These are phyloP conservation scores for Malurus cyaneus DNA, from an alignment of 2,113 vertebrate species.

Conservation along the genomic window DNA sequence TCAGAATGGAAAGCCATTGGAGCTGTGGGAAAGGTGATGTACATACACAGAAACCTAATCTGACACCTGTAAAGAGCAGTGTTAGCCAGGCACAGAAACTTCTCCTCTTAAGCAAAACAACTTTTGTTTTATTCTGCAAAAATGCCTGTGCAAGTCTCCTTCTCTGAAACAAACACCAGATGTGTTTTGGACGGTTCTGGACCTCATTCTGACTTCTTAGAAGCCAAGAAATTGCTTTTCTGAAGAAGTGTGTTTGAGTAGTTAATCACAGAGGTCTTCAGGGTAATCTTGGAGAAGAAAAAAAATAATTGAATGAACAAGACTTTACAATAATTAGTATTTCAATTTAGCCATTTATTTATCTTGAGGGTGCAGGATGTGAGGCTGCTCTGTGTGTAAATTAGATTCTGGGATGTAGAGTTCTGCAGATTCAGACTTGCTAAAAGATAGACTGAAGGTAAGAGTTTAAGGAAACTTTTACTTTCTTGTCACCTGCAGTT, in stretches of 20 bases:
- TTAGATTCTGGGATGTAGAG: not conserved
- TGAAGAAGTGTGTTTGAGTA: not conserved
- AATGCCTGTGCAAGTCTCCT: not conserved
- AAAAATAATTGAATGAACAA: not conserved
- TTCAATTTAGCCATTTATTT: conserved; percentile 35
- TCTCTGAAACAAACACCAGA: not conserved
- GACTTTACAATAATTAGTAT: conserved; percentile 4
- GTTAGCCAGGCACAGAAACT: not conserved
- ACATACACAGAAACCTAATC: not conserved
- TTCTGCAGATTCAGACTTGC: not conserved
- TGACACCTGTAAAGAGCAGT: not conserved
- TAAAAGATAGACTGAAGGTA: not conserved
- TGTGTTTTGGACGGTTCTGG: not conserved
- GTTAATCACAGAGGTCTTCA: conserved; percentile 19
- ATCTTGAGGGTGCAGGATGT: not conserved
- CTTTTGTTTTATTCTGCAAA: not conserved
- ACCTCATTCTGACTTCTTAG: conserved; percentile 5
- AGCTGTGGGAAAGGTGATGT: conserved; percentile 5
- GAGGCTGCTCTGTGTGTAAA: not conserved
- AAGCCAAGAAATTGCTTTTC: conserved; percentile 36
- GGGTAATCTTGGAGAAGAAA: not conserved
- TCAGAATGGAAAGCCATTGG: not conserved
- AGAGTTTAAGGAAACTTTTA: not conserved
- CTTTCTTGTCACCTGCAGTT: not conserved
- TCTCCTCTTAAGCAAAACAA: not conserved